Conservation (phyloP, 2,797 vertebrate species). For the Clamator glandarius region DNA sequence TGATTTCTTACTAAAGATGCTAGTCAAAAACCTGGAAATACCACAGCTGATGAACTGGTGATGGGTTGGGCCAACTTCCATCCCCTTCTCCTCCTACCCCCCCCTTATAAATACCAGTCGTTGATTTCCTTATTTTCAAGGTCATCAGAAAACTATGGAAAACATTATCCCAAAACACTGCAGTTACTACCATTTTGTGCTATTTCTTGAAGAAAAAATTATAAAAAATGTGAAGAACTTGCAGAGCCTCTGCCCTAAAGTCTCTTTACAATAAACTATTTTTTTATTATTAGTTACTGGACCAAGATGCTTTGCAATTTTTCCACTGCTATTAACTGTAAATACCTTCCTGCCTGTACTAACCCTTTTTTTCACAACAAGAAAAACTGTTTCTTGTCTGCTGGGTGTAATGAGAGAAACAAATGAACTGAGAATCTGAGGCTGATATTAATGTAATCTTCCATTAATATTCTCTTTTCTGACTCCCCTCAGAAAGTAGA, state of each 20-base stretch:
- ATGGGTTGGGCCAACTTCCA: not conserved
- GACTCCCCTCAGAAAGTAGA: conserved; percentile 1
- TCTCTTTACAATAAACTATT: conserved; percentile 58
- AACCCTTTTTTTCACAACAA: conserved; percentile 22
- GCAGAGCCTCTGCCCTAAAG: conserved; percentile 43
- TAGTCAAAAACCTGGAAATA: conserved; percentile 7
- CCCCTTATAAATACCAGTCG: not conserved
- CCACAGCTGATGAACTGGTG: not conserved
- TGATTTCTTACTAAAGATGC: not conserved
- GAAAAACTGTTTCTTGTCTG: not conserved
- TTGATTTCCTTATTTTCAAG: not conserved
- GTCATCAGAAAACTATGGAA: conserved; percentile 27
- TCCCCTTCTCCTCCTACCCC: not conserved
- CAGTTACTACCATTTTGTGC: conserved; percentile 1
- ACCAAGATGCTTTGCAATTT: conserved; percentile 21
- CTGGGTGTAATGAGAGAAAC: not conserved
- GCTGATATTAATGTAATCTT: not conserved
- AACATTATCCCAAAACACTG: conserved; percentile 1
- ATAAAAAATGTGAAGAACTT: conserved; percentile 18
- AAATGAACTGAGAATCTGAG: conserved; percentile 15
- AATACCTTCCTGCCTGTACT: conserved; percentile 57
- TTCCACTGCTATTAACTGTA: conserved; percentile 54
- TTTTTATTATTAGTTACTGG: conserved; percentile 62
- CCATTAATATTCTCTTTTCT: conserved; percentile 19
- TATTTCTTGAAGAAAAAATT: conserved; percentile 30